Evolutionary conservation across 1,140 invertebrate genomes (phyloP).

Genomic region (Lepeophtheirus salmonis): DNA sequence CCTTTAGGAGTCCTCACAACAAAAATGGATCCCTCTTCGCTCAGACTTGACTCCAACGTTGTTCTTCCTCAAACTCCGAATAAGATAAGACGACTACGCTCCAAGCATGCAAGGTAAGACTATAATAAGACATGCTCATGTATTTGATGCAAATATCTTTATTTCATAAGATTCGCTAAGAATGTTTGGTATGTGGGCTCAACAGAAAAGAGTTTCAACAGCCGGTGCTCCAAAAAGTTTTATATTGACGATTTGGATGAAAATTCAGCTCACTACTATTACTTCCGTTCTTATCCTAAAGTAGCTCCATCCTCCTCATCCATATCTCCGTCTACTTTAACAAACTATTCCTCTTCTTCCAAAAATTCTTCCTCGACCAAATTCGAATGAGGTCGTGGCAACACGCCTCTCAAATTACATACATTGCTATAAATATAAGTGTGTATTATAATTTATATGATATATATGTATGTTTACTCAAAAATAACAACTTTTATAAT

Average conservation of each 20-base stretch:
- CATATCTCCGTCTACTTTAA: background rate
- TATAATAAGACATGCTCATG: background rate
- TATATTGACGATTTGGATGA: background rate
- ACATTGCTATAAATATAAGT: no score
- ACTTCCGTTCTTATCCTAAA: conserved; percentile 2
- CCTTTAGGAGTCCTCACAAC: background rate
- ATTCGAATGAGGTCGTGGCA: background rate
- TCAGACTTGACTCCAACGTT: background rate
- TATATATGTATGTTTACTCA: no score
- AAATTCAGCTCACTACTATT: background rate
- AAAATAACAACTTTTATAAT: no score
- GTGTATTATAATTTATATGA: no score
- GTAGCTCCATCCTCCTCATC: background rate
- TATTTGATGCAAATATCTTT: background rate
- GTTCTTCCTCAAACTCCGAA: background rate
- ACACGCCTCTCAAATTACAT: no score
- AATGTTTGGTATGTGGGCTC: background rate
- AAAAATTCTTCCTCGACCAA: background rate
- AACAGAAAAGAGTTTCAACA: conserved; percentile 1
- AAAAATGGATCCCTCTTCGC: background rate
- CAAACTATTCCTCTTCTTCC: background rate
- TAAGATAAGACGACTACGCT: background rate
- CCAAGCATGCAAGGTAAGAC: background rate
- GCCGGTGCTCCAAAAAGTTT: conserved; percentile 1
- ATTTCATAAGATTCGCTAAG: background rate